phyloP scores from a whole-genome alignment of 2,888 invertebrate species.

The Monochamus alternatus region DNA sequence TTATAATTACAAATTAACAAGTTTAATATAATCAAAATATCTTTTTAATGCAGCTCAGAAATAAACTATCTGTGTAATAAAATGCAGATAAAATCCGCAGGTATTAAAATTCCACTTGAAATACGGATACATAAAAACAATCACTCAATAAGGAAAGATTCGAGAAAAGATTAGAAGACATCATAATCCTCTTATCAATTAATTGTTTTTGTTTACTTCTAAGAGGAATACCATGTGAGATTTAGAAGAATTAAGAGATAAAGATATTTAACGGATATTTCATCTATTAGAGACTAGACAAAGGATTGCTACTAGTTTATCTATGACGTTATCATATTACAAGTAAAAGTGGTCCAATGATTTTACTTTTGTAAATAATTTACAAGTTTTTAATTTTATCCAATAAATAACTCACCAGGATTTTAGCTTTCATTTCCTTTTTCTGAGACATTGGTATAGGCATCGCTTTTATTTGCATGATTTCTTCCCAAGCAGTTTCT shows the following conservation, averaged over 20 bases:
- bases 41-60: no score
- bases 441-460: constrained; percentile 89
- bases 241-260: background rate
- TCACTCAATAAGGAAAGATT: background rate
- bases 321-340: no score
- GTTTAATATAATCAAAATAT: background rate
- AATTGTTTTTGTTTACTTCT: background rate
- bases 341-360: no score
- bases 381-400: no score
- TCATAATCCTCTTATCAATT: background rate
- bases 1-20: background rate
- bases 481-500: constrained; percentile 88
- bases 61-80: background rate
- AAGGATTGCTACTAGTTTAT: background rate
- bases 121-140: background rate
- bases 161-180: background rate
- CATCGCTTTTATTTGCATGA: constrained; percentile 89
- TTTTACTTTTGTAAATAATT: no score
- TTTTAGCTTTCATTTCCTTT: constrained; percentile 83
- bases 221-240: background rate
- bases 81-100: background rate
- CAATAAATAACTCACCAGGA: constrained; percentile 75
- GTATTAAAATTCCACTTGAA: constrained; percentile 18
- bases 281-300: background rate
- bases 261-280: background rate